phyloP scores from a whole-genome alignment of 2,888 invertebrate species.

The Achlya flavicornis region DNA sequence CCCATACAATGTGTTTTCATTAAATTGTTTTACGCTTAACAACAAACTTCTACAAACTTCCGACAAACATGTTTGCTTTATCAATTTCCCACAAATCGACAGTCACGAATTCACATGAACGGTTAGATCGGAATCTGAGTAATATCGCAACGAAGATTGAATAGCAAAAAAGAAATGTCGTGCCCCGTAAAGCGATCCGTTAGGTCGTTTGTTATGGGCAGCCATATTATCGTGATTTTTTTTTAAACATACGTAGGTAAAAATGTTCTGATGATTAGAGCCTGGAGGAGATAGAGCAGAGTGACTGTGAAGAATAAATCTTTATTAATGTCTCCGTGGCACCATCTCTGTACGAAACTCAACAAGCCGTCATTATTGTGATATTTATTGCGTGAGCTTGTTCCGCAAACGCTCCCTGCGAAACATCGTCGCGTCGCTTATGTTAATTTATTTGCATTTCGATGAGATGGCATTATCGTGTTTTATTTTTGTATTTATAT shows the following conservation, averaged over 20 bases:
- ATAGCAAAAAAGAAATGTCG: conserved; percentile 34
- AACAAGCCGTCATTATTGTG: conserved; percentile 56
- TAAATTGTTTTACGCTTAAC: conserved; percentile 55
- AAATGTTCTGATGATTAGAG: background rate
- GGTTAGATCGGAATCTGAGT: conserved; percentile 50
- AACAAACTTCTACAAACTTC: conserved; percentile 39
- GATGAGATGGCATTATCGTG: conserved; percentile 70
- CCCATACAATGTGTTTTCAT: conserved; percentile 60
- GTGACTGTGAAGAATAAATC: conserved; percentile 53
- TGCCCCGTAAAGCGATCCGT: conserved; percentile 24
- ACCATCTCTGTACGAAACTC: conserved; percentile 52
- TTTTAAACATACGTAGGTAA: background rate
- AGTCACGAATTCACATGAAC: conserved; percentile 64
- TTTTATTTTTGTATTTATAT: conserved; percentile 58
- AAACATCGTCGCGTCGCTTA: conserved; percentile 62
- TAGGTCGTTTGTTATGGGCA: conserved; percentile 18
- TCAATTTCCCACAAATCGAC: conserved; percentile 59
- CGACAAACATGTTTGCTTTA: conserved; percentile 52
- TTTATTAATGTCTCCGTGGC: conserved; percentile 55
- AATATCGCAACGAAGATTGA: conserved; percentile 20
- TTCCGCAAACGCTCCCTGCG: conserved; percentile 51
- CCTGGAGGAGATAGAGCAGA: background rate
- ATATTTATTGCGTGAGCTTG: conserved; percentile 66
- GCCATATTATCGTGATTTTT: background rate
- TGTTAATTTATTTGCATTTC: conserved; percentile 79